A percentile compares a stretch with the other conserved stretches of the same genome.
These are phyloP conservation scores for Erannis defoliaria DNA, from an alignment of 2,888 invertebrate genomes.

Conservation along the genomic window DNA sequence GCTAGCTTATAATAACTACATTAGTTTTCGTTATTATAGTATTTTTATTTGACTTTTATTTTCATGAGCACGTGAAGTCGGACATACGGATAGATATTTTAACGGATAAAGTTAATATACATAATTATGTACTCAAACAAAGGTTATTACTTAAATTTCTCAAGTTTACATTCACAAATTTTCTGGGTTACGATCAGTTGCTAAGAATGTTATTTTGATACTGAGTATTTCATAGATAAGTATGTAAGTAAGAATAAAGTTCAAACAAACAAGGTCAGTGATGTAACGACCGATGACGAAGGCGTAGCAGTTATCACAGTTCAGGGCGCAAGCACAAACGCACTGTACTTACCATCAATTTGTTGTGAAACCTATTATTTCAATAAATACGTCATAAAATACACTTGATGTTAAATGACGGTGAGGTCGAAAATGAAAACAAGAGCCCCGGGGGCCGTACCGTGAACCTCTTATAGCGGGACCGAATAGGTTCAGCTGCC, in stretches of 20 bases:
- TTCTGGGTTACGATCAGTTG: background rate
- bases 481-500: no score
- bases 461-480: no score
- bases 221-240: slow-evolving; percentile 44
- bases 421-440: no score
- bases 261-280: slow-evolving; percentile 83
- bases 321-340: slow-evolving; percentile 43
- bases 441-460: no score
- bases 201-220: slow-evolving; percentile 1
- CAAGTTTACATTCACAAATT: background rate
- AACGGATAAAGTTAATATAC: no score
- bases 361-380: slow-evolving; percentile 46
- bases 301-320: slow-evolving; percentile 67
- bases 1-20: no score
- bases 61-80: no score
- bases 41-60: no score
- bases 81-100: no score
- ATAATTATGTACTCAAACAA: no score
- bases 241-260: slow-evolving; percentile 60
- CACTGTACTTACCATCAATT: slow-evolving; percentile 37
- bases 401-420: no score
- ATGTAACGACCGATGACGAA: slow-evolving; percentile 75
- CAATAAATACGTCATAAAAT: slow-evolving; percentile 38
- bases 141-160: background rate
- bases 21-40: no score